phyloP scores from a whole-genome alignment of 2,113 vertebrate species.

The Suricata suricatta region DNA sequence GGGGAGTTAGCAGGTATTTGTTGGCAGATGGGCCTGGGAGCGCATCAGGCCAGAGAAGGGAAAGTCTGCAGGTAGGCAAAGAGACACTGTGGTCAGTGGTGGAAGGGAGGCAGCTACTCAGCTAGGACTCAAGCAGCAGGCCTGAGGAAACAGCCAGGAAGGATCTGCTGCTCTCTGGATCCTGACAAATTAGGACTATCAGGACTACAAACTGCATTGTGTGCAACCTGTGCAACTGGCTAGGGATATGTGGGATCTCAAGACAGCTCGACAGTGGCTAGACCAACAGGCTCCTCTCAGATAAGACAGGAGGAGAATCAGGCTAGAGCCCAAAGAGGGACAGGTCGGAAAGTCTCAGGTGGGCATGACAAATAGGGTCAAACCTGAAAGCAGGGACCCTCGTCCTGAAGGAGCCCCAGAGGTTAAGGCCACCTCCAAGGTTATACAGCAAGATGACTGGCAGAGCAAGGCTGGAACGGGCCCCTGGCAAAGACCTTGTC shows the following conservation, averaged over 20 bases:
- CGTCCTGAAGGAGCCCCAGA: not conserved
- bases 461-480: not conserved
- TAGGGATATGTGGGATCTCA: not conserved
- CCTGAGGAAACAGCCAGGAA: not conserved
- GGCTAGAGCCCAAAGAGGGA: not conserved
- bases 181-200: not conserved
- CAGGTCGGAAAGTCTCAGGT: not conserved
- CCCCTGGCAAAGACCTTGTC: constrained; percentile 40
- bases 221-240: not conserved
- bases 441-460: not conserved
- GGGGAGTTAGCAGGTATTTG: not conserved
- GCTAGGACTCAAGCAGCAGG: not conserved
- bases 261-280: not conserved
- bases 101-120: not conserved
- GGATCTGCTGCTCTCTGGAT: not conserved
- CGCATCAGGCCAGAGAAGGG: not conserved
- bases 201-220: not conserved
- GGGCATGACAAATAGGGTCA: not conserved
- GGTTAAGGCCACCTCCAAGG: constrained; percentile 46
- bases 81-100: not conserved
- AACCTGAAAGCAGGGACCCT: not conserved
- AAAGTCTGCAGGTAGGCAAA: not conserved
- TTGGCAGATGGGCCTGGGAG: not conserved
- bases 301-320: not conserved
- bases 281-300: not conserved